Conservation (phyloP, 1,140 invertebrate genomes). For the roundworm (Caenorhabditis elegans) region WBcel235 BX284604.4:6626501-6627000, state of each 20-base stretch:
- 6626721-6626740: neutral
- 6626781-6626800: neutral
- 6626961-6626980: conserved; percentile 31
- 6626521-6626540: too few relatives aligned
- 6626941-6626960: neutral
- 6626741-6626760: neutral
- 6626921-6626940: conserved; percentile 30
- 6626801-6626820: conserved; percentile 11
- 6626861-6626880: neutral
- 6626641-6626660: neutral
- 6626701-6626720: neutral
- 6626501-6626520: too few relatives aligned
- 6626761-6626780: neutral
- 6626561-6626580: too few relatives aligned
- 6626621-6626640: neutral
- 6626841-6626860: neutral
- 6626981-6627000: neutral
- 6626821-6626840: neutral
- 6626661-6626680: neutral
- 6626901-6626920: neutral
- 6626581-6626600: too few relatives aligned
- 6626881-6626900: neutral
- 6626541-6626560: too few relatives aligned
- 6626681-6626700: neutral
- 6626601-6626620: too few relatives aligned